Evolutionary conservation across 2,888 invertebrate species (phyloP).

Genomic region (Cataglyphis rosenhaueri): DNA sequence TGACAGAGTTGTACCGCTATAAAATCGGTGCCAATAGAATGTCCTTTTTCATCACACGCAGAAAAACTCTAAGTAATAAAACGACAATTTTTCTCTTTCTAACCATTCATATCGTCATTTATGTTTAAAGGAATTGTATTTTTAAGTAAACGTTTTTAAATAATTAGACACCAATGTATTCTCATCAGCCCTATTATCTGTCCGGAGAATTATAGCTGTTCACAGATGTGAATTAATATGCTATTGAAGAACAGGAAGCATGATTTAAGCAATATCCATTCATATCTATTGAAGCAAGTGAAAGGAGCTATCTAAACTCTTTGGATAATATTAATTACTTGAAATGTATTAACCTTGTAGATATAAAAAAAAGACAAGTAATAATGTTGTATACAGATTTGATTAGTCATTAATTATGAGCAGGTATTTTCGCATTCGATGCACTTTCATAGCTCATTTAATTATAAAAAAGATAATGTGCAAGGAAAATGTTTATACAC

Average conservation of each 20-base stretch:
- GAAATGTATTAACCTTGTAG: constrained; percentile 11
- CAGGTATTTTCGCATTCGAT: neutral
- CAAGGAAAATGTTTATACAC: neutral
- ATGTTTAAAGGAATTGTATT: constrained; percentile 69
- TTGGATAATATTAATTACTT: neutral
- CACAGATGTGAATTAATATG: neutral
- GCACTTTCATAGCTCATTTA: neutral
- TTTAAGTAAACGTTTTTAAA: constrained; percentile 72
- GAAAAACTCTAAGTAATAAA: constrained; percentile 67
- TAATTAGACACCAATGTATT: constrained; percentile 43
- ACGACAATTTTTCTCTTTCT: constrained; percentile 62
- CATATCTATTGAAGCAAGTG: neutral
- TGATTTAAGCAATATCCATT: neutral
- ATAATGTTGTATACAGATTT: neutral
- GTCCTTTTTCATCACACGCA: constrained; percentile 54
- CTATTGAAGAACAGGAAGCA: constrained; percentile 11
- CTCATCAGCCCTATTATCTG: constrained; percentile 18
- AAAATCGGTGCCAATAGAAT: constrained; percentile 59
- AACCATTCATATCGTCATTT: constrained; percentile 65
- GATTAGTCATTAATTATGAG: neutral
- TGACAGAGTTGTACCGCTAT: constrained; percentile 61
- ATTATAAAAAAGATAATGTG: neutral
- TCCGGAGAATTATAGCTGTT: neutral
- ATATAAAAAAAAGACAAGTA: constrained; percentile 5
- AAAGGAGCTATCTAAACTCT: neutral